Base-by-base conservation (phyloP, 2,113 vertebrate genomes). In the Tachysurus vachellii region DNA sequence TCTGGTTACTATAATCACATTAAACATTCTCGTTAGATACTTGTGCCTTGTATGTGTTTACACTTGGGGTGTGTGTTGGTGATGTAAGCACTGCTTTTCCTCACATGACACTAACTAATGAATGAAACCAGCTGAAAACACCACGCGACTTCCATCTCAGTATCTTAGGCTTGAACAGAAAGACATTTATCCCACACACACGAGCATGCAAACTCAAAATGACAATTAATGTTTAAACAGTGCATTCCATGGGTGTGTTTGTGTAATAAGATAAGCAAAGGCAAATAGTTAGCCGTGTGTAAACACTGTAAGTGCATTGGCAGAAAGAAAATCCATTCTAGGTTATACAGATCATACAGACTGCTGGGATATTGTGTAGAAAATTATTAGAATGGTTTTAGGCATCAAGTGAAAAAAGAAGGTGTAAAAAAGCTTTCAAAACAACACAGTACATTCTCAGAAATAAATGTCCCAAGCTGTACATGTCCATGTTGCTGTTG, bases 21-120 rank as follows among this genome's bases (percentile, higher is more conserved):
- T 86, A 80, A 86, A 75, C 50, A 14, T 36, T 80, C 75, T 53
- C 6, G 21, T 3, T 53, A 31, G 80, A 82, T 64, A 64, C 66
- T 44, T 68, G 62, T 47, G 10, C 80, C 54, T 47, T 85, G 53
- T 54, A 44, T 16, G 47, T 42, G 28, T 66, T 62, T 42, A 70
- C 44, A 44, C 68, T 14, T 87, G 71, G 4, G 47, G 59, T 79
- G 70, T 64, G 36, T 73, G 82, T 64, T 42, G 36, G 28, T 85
- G 44, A 79, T 64, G 73, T 56, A 47, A 56, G 56, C 31, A 21
- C 26, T 59, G 36, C 11, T 44, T 73, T 19, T 88, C 83, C 89
- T 93, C 94, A 91, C 94, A 94, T 95, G 94, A 95, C 88, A 77
- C 80, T 80, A 89, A 93, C 90, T 90, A 83, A 91, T 93, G 88